A percentile compares a stretch with the other conserved stretches of the same genome.
phyloP scores from a whole-genome alignment of 92 coral and sea anemone genomes.

The Paragorgia papillata region DNA sequence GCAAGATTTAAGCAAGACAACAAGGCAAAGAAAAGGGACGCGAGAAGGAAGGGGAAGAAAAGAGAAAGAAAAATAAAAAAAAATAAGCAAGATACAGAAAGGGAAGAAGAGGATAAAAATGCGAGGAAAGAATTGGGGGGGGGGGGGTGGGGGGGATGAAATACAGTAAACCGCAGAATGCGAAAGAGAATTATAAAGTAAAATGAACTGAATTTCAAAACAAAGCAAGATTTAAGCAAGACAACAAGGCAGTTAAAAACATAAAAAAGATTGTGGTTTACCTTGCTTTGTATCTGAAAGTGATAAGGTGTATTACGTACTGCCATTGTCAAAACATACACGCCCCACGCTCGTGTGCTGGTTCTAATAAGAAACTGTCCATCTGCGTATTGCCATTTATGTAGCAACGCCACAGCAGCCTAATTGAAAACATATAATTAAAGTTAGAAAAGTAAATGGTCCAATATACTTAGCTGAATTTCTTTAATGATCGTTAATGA shows the following conservation, averaged over 20 bases:
- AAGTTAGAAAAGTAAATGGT: background rate
- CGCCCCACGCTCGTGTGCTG: constrained; percentile 93
- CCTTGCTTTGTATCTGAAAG: constrained; percentile 89
- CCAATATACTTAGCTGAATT: too few relatives aligned
- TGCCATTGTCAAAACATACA: constrained; percentile 83
- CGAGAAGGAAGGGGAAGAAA: too few relatives aligned
- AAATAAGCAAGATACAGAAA: too few relatives aligned
- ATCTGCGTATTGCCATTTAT: constrained; percentile 84
- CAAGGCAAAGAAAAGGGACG: too few relatives aligned
- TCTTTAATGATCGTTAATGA: too few relatives aligned
- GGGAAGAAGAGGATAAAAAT: too few relatives aligned
- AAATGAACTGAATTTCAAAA: background rate
- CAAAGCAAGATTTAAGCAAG: too few relatives aligned
- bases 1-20: too few relatives aligned
- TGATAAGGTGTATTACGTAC: constrained; percentile 78
- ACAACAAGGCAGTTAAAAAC: too few relatives aligned
- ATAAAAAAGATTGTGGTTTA: too few relatives aligned
- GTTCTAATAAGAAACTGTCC: constrained; percentile 87
- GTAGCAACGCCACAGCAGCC: constrained; percentile 77
- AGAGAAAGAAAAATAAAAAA: too few relatives aligned
- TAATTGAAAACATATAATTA: constrained; percentile 5
- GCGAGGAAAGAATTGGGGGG: too few relatives aligned
- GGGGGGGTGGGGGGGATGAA: background rate
- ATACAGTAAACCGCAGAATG: background rate
- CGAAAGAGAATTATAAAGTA: background rate